Conservation (phyloP, 2,113 vertebrate genomes). For the Zosterops pallidus region DNA sequence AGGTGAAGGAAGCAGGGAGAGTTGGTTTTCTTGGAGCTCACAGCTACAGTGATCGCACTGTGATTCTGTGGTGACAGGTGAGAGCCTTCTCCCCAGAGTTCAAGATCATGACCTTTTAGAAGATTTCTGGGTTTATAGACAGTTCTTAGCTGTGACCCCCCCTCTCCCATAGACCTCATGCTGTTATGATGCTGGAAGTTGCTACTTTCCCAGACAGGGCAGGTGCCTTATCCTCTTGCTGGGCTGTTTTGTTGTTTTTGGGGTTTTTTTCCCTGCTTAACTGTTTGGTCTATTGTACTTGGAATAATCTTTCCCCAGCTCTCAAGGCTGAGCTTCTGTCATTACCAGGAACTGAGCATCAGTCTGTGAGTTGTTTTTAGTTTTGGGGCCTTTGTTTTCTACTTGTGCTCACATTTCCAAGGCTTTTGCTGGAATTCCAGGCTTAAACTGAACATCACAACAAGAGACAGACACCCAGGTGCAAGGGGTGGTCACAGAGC, state of each 20-base stretch:
- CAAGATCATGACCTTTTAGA: not conserved
- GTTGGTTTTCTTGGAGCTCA: not conserved
- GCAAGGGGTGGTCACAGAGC: not conserved
- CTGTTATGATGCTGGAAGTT: not conserved
- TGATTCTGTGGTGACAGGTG: not conserved
- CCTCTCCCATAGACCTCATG: not conserved
- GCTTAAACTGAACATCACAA: not conserved
- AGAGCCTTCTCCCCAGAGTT: not conserved
- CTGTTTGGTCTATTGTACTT: slow-evolving; percentile 10
- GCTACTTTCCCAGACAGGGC: not conserved
- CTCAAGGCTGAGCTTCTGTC: not conserved
- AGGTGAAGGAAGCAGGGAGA: fast-evolving
- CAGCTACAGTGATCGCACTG: not conserved
- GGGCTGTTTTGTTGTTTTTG: not conserved
- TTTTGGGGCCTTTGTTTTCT: not conserved
- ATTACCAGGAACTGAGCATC: not conserved
- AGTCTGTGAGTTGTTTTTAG: not conserved
- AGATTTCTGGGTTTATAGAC: not conserved
- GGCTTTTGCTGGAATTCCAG: not conserved
- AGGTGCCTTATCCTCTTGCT: not conserved
- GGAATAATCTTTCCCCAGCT: not conserved
- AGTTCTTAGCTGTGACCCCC: not conserved
- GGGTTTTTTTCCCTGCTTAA: not conserved
- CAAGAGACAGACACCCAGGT: not conserved
- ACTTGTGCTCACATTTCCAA: not conserved